Percentiles rank a stretch among this genome's conserved stretches.
Conservation (phyloP, 2,888 invertebrate species). For the Antheraea assamensis region DNA sequence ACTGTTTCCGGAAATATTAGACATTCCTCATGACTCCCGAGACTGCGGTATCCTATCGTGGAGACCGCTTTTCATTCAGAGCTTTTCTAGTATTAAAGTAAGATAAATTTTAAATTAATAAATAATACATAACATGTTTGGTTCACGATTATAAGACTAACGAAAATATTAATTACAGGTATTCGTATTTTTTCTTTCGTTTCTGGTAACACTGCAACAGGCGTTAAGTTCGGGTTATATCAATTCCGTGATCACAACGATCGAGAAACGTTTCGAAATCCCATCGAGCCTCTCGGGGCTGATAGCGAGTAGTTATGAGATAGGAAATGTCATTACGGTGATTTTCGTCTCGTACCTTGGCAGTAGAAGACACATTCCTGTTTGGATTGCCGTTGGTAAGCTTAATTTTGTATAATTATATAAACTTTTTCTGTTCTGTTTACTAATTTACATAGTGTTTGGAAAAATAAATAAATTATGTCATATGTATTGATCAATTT, state of each 20-base stretch:
- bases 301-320: slow-evolving; percentile 97
- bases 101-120: slow-evolving; percentile 33
- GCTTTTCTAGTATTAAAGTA: slow-evolving; percentile 94
- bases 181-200: slow-evolving; percentile 93
- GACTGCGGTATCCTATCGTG: slow-evolving; percentile 95
- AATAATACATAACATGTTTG: background rate
- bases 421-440: background rate
- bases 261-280: slow-evolving; percentile 97
- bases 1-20: slow-evolving; percentile 84
- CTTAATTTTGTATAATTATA: slow-evolving; percentile 17
- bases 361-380: slow-evolving; percentile 94
- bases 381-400: slow-evolving; percentile 96
- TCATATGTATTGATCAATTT: background rate
- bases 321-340: slow-evolving; percentile 97
- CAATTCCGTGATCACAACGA: slow-evolving; percentile 97
- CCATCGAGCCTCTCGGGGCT: slow-evolving; percentile 96
- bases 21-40: slow-evolving; percentile 85
- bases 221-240: slow-evolving; percentile 95
- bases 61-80: slow-evolving; percentile 92
- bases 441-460: too few species aligned
- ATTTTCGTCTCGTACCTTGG: slow-evolving; percentile 98
- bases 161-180: slow-evolving; percentile 81
- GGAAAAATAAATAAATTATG: too few species aligned
- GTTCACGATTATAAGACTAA: background rate
- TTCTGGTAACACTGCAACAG: slow-evolving; percentile 95